phyloP scores from a whole-genome alignment of 2,797 vertebrate genomes.

The Pseudomugil tenellus region DNA sequence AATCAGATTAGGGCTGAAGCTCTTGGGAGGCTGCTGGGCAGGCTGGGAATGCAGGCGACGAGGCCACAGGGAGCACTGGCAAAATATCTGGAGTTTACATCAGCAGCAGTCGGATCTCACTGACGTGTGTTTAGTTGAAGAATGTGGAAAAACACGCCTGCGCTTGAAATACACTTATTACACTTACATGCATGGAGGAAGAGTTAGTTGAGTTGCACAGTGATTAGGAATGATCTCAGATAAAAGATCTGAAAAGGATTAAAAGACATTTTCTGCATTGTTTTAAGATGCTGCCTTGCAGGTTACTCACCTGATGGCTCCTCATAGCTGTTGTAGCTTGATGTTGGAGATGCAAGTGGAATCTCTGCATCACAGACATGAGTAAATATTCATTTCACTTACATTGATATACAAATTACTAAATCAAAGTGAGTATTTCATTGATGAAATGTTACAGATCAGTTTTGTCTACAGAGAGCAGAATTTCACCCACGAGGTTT shows the following conservation, averaged over 20 bases:
- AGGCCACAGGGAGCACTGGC: constrained; percentile 61
- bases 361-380: constrained; percentile 86
- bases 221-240: not conserved
- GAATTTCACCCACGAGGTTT: constrained; percentile 4
- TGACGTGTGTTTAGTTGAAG: constrained; percentile 24
- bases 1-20: constrained; percentile 80
- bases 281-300: not conserved
- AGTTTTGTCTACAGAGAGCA: constrained; percentile 16
- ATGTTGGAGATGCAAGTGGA: constrained; percentile 90
- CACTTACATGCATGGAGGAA: constrained; percentile 9
- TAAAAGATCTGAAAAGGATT: constrained; percentile 1
- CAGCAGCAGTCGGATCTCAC: constrained; percentile 51
- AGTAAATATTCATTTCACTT: constrained; percentile 1
- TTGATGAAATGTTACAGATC: constrained; percentile 12
- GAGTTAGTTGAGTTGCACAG: not conserved
- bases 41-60: constrained; percentile 59
- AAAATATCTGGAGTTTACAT: constrained; percentile 76
- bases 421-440: not conserved
- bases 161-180: constrained; percentile 8
- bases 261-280: not conserved
- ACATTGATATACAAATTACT: not conserved
- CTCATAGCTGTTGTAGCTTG: constrained; percentile 89
- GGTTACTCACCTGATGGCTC: constrained; percentile 89
- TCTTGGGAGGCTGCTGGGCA: constrained; percentile 57
- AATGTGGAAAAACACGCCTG: constrained; percentile 44